Conservation (phyloP, 2,113 vertebrate species). For the Otolemur garnettii region DNA sequence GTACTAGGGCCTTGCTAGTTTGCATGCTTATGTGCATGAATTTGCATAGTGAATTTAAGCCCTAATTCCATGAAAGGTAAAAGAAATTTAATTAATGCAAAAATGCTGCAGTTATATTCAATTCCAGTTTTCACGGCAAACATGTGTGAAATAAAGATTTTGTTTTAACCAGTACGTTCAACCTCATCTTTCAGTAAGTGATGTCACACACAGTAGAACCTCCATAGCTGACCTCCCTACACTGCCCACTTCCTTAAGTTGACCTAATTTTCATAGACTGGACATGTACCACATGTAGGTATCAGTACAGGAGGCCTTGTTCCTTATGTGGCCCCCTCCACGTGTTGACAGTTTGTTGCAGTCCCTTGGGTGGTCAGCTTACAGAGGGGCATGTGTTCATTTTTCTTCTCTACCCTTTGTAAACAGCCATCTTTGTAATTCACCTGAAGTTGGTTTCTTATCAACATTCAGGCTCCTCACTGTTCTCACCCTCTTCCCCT, state of each 20-base stretch:
- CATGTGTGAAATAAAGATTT: constrained; percentile 56
- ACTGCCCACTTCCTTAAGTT: too few species aligned
- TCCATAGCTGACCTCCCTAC: too few species aligned
- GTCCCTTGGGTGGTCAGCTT: too few species aligned
- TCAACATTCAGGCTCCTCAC: neutral
- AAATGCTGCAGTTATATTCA: constrained; percentile 70
- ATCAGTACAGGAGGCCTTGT: too few species aligned
- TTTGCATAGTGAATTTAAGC: constrained; percentile 60
- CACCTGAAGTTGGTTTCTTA: neutral
- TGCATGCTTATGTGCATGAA: constrained; percentile 53
- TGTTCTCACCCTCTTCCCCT: neutral
- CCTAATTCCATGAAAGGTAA: constrained; percentile 55
- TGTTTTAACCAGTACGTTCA: constrained; percentile 25
- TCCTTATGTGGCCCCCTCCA: too few species aligned
- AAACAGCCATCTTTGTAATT: neutral
- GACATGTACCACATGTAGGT: too few species aligned
- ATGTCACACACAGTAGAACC: too few species aligned
- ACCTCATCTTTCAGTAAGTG: neutral
- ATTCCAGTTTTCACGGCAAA: constrained; percentile 53
- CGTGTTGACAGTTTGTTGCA: too few species aligned
- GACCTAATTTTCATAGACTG: too few species aligned
- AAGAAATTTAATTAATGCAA: constrained; percentile 75
- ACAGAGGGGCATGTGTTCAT: neutral
- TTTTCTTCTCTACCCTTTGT: neutral
- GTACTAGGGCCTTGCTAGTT: constrained; percentile 46